Conservation (phyloP, 2,888 invertebrate species). For the Glaucopsyche alexis region DNA sequence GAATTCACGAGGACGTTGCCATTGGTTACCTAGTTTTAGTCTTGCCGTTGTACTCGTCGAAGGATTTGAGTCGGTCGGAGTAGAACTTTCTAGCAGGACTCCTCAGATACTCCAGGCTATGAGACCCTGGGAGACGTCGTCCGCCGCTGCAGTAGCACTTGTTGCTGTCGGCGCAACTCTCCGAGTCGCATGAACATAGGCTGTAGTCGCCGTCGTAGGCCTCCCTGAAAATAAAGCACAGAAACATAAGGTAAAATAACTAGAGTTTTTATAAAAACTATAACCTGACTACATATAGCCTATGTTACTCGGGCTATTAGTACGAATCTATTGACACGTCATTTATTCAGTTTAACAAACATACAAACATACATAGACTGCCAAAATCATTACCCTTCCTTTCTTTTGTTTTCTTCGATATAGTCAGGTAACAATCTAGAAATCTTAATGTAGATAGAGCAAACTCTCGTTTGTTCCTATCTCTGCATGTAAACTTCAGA, state of each 20-base stretch:
- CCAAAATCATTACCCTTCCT: no score
- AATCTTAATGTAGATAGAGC: no score
- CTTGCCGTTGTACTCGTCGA: slow-evolving; percentile 68
- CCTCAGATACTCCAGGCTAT: slow-evolving; percentile 77
- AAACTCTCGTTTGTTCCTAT: no score
- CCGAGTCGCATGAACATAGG: slow-evolving; percentile 90
- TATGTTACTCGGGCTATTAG: no score
- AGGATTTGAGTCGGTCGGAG: slow-evolving; percentile 61
- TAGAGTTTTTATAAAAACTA: no score
- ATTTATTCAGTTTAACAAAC: no score
- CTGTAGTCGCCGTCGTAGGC: slow-evolving; percentile 66
- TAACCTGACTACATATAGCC: not conserved
- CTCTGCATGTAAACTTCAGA: no score
- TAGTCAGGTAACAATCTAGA: no score
- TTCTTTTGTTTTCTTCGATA: no score
- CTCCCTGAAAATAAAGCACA: slow-evolving; percentile 54
- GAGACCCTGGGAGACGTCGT: slow-evolving; percentile 61
- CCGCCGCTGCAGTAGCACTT: slow-evolving; percentile 89
- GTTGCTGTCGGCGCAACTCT: slow-evolving; percentile 92
- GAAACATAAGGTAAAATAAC: not conserved
- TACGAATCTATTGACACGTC: no score
- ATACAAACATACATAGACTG: no score
- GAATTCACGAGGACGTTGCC: no score
- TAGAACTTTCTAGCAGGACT: slow-evolving; percentile 71
- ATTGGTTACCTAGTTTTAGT: slow-evolving; percentile 55